A percentile compares a stretch with the other conserved stretches of the same genome.
These are phyloP conservation scores for Dromius quadrimaculatus DNA, from an alignment of 2,888 invertebrate species.

Conservation along the genomic window DNA sequence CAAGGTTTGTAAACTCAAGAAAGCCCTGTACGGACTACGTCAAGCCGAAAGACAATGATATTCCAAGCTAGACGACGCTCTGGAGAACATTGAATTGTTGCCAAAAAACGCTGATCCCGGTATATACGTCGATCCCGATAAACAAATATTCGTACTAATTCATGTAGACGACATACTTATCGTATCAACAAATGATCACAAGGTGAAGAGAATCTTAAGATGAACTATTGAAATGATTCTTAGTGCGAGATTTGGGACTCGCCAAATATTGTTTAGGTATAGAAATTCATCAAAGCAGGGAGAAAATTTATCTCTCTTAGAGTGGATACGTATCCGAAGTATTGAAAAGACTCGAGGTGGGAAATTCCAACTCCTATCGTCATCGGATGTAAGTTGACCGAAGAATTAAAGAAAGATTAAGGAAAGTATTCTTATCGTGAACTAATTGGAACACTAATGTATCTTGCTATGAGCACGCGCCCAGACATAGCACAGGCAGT, in stretches of 20 bases:
- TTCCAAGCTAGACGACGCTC: conserved; percentile 50
- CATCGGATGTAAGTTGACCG: conserved; percentile 39
- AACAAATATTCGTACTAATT: conserved; percentile 53
- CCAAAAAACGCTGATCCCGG: conserved; percentile 54
- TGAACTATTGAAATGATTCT: conserved; percentile 53
- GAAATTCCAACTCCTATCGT: conserved; percentile 51
- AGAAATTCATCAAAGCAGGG: conserved; percentile 47
- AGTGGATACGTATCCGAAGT: conserved; percentile 52
- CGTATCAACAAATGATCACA: conserved; percentile 49
- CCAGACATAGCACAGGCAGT: conserved; percentile 54
- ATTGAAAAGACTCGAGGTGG: conserved; percentile 52
- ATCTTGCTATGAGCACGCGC: conserved; percentile 52
- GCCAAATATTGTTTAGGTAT: conserved; percentile 54
- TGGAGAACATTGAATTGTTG: conserved; percentile 52
- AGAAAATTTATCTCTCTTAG: conserved; percentile 49
- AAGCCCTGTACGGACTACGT: conserved; percentile 56
- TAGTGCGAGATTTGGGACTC: conserved; percentile 54
- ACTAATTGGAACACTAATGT: conserved; percentile 55
- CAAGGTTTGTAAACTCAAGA: conserved; percentile 55
- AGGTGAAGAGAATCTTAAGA: conserved; percentile 47
- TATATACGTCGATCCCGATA: conserved; percentile 52
- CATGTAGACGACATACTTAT: conserved; percentile 58
- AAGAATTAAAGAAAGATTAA: conserved; percentile 18
- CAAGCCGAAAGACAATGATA: conserved; percentile 56
- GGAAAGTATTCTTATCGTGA: conserved; percentile 53